Percentiles rank a stretch among this genome's conserved stretches.
Evolutionary conservation across 2,113 vertebrate genomes (phyloP).

Genomic region (Gadus macrocephalus): DNA sequence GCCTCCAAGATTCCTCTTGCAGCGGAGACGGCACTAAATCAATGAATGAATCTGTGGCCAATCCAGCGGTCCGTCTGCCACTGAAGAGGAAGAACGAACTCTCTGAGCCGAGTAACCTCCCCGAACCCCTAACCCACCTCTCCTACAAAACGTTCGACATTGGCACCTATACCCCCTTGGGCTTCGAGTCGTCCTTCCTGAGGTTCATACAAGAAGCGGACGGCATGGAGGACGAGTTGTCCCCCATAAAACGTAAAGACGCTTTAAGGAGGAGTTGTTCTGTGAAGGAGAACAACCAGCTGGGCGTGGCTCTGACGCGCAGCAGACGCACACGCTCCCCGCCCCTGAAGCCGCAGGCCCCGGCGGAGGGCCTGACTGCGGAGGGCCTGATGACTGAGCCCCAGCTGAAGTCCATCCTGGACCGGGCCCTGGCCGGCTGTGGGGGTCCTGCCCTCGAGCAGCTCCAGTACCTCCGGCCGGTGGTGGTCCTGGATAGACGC

Average conservation of each 20-base stretch:
- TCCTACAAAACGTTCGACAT: constrained; percentile 78
- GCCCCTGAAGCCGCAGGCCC: constrained; percentile 72
- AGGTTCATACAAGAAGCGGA: constrained; percentile 90
- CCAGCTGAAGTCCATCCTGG: constrained; percentile 90
- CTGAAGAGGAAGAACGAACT: constrained; percentile 81
- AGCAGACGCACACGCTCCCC: constrained; percentile 69
- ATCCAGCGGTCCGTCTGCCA: constrained; percentile 71
- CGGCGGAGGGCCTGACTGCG: constrained; percentile 68
- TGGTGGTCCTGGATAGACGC: constrained; percentile 94
- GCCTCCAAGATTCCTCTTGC: constrained; percentile 37
- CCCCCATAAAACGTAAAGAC: constrained; percentile 42
- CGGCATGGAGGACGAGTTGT: constrained; percentile 71
- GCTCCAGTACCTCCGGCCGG: constrained; percentile 95
- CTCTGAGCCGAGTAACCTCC: constrained; percentile 64
- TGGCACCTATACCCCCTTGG: constrained; percentile 87
- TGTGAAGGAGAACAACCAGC: constrained; percentile 76
- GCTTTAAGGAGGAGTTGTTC: constrained; percentile 60
- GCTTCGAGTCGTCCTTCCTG: constrained; percentile 93
- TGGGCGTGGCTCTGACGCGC: constrained; percentile 69
- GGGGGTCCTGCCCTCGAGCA: constrained; percentile 98
- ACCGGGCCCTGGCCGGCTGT: constrained; percentile 91
- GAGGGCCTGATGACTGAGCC: constrained; percentile 73
- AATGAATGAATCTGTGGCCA: constrained; percentile 47
- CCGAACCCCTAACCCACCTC: constrained; percentile 63
- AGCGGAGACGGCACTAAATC: constrained; percentile 68